Percentiles rank a stretch among this genome's conserved stretches.
Conservation (phyloP, 2,888 invertebrate genomes). For the Dorcus hopei region DNA sequence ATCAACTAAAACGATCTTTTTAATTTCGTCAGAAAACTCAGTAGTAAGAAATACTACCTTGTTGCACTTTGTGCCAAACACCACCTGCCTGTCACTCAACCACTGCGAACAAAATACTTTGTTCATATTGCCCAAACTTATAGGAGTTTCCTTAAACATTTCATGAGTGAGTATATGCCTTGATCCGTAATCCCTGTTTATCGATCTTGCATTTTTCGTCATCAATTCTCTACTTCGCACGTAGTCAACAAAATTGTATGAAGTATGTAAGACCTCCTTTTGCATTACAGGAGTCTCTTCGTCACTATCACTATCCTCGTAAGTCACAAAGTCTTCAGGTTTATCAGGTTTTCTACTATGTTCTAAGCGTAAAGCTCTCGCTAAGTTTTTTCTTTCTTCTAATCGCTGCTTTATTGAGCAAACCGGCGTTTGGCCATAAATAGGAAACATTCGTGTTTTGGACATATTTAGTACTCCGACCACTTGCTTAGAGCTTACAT, state of each 20-base stretch:
- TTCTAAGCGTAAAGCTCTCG: slow-evolving; percentile 58
- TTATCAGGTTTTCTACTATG: slow-evolving; percentile 80
- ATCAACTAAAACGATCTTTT: slow-evolving; percentile 61
- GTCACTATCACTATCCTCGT: slow-evolving; percentile 84
- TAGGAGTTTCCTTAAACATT: slow-evolving; percentile 81
- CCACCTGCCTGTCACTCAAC: slow-evolving; percentile 91
- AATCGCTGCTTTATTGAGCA: slow-evolving; percentile 70
- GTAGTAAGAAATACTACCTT: slow-evolving; percentile 58
- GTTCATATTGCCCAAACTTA: slow-evolving; percentile 81
- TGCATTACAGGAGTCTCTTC: slow-evolving; percentile 74
- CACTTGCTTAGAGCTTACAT: no score
- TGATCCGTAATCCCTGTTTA: slow-evolving; percentile 78
- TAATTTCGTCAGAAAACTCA: neutral
- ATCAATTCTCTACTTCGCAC: slow-evolving; percentile 74
- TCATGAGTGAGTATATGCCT: slow-evolving; percentile 87
- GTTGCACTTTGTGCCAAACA: slow-evolving; percentile 96
- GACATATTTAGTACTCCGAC: slow-evolving; percentile 55
- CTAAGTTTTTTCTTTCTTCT: slow-evolving; percentile 70
- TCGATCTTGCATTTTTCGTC: slow-evolving; percentile 65
- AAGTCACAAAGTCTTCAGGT: slow-evolving; percentile 86
- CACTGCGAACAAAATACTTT: slow-evolving; percentile 95
- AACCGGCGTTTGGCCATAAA: slow-evolving; percentile 75
- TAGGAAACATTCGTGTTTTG: slow-evolving; percentile 65
- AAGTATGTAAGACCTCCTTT: slow-evolving; percentile 70
- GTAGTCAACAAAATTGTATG: slow-evolving; percentile 84